Evolutionary conservation across 2,113 vertebrate genomes (phyloP), one percentile per base, ranked within the genome.

Genomic region (Saccopteryx bilineata): DNA sequence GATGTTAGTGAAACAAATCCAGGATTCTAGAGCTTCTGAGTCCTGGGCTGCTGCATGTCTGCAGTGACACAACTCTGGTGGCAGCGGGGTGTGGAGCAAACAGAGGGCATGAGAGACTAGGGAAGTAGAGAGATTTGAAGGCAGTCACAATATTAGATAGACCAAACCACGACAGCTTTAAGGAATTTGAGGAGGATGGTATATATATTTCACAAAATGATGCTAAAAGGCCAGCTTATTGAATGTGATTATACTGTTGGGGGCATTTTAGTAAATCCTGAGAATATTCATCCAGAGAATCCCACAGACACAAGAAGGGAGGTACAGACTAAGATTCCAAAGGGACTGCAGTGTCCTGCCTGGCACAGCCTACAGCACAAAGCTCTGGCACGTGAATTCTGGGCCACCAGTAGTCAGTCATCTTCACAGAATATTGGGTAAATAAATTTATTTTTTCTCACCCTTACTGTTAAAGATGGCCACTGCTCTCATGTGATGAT

Each of bases 91-190:
- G 8, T 4, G n/a, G 46, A 19, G 60, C 23, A 80, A 19, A 75
- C 0, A 39, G 31, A 83, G 24, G 39, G 9, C 26, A 21, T 0
- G 1, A 31, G 68, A 91, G 26, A 68, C 39, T 0, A 5, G 12
- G 1, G 24, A 26, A 39, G 15, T 7, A 68, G 9, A 50, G 31
- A 26, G 15, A 5, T 9, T 14, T 46, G 68, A 56, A 74, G 75
- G n/a, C 23, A 31, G 60, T 50, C 18, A 54, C 1, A 6, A 13
- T 31, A 54, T 33, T 8, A 68, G 76, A 63, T 50, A 48, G 85
- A 31, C 2, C 0, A 6, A 85, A 86, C 17, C 23, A n/a, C 76
- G n/a, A 52, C 26, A 2, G 26, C 48, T 69, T 89, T 28, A 68
- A 58, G 65, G n/a, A 52, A 84, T 24, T 28, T 71, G 61, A 74